Evolutionary conservation across 2,888 invertebrate genomes (phyloP), one percentile per base, ranked within the genome.

Genomic region (Spialia ferax): DNA sequence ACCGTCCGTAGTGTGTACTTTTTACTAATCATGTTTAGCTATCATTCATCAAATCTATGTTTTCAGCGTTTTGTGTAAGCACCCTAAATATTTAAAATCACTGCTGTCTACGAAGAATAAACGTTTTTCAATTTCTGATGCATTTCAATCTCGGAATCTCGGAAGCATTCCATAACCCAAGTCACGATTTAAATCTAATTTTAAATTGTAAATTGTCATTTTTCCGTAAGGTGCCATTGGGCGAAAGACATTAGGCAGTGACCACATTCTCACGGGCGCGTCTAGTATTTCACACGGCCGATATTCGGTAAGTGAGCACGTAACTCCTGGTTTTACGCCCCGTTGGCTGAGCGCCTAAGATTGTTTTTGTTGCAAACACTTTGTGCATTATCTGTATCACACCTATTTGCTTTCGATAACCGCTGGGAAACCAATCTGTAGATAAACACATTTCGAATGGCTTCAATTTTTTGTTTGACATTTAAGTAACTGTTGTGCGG

Each of bases 271-370:
- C 89, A 89, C 89, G 88, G 82, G 72, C 70, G 63, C 50, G 8
- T 8, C 32, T n/a, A 11, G 20, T 67, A 71, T 81, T 88, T 88
- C 88, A 87, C 89, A 88, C 87, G 84, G 72, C 71, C 68, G 72
- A 72, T 81, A 81, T 87, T 86, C 79, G 83, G 85, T 84, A 78
- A 77, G 77, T 73, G 77, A 78, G 78, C 88, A 87, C 88, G 89
- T 86, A 84, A 73, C 85, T 84, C 78, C 85, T 84, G 91, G 91
- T 89, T 90, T 86, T 81, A 89, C 88, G 91, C 83, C 88, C 90
- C 86, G 91, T 90, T 91, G 90, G 69, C 74, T 74, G 69, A 74
- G 70, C 73, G 73, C 73, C 78, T 75, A 75, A 73, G 72, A 74
- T 74, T 77, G 73, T 76, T 77, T 79, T 78, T 78, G 75, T 73